These are phyloP conservation scores for Pristiophorus japonicus DNA, from an alignment of 2,113 vertebrate species.

Conservation along the genomic window DNA sequence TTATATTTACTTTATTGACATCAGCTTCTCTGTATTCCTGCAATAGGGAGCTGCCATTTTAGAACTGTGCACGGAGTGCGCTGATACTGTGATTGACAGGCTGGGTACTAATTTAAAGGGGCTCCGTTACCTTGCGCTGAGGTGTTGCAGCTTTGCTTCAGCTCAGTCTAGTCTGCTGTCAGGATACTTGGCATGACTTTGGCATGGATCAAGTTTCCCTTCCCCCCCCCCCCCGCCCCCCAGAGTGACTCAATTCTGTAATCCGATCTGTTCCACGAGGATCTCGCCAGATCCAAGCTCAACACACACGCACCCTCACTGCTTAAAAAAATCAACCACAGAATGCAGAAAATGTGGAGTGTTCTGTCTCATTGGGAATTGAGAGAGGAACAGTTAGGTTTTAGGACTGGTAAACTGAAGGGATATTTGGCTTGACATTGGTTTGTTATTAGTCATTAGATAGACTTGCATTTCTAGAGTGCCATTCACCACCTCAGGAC, in stretches of 20 bases:
- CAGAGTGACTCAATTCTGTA: not conserved
- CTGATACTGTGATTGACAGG: not conserved
- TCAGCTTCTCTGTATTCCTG: not conserved
- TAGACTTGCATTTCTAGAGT: not conserved
- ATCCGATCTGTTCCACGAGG: not conserved
- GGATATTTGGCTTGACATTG: not conserved
- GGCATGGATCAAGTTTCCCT: not conserved
- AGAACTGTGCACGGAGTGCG: not conserved
- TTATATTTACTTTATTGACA: not conserved
- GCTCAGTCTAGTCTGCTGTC: not conserved
- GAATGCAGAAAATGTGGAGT: not conserved
- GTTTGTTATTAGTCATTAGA: not conserved
- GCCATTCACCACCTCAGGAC: too few species aligned
- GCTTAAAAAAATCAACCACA: not conserved
- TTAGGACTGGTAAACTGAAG: not conserved
- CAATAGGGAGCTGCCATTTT: constrained; percentile 12
- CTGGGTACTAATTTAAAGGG: not conserved
- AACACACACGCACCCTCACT: not conserved
- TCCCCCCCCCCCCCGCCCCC: too few species aligned
- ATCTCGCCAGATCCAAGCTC: not conserved
- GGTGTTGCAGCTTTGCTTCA: not conserved
- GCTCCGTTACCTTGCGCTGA: not conserved
- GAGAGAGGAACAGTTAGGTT: not conserved
- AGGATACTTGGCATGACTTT: not conserved
- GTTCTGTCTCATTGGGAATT: not conserved